phyloP scores from a whole-genome alignment of 2,888 invertebrate genomes.

The Polydrusus tereticollis region DNA sequence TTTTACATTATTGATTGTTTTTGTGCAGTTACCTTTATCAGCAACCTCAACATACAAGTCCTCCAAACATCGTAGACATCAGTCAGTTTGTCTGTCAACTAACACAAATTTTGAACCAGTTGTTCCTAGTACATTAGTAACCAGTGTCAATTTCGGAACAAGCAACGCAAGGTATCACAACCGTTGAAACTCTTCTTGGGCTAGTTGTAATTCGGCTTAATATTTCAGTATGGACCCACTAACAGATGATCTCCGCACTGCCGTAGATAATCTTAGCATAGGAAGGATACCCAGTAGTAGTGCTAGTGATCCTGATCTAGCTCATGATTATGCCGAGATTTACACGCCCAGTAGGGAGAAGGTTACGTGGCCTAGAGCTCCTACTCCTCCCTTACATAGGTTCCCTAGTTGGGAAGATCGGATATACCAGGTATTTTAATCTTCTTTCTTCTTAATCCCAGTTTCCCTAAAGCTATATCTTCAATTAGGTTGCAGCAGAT shows the following conservation, averaged over 20 bases:
- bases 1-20: background rate
- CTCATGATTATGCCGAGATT: conserved; percentile 94
- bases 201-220: background rate
- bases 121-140: conserved; percentile 63
- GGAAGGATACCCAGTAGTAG: conserved; percentile 74
- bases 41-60: conserved; percentile 61
- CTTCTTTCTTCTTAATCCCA: too few species aligned
- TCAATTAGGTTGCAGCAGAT: conserved; percentile 70
- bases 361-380: conserved; percentile 71
- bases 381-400: conserved; percentile 91
- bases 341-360: conserved; percentile 88
- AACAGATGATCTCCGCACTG: conserved; percentile 73
- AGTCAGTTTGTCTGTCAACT: conserved; percentile 69
- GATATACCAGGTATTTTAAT: conserved; percentile 85
- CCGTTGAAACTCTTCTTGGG: conserved; percentile 12
- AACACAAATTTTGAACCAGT: conserved; percentile 63
- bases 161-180: conserved; percentile 48
- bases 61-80: conserved; percentile 69
- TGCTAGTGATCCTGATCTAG: conserved; percentile 75
- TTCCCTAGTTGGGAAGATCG: conserved; percentile 88
- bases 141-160: conserved; percentile 59
- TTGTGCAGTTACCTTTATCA: conserved; percentile 63
- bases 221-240: conserved; percentile 67
- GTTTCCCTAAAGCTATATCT: background rate
- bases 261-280: conserved; percentile 71